Percentiles rank a stretch among this genome's conserved stretches.
Evolutionary conservation across 2,113 vertebrate species (phyloP).

Genomic region (Catharus minimus): DNA sequence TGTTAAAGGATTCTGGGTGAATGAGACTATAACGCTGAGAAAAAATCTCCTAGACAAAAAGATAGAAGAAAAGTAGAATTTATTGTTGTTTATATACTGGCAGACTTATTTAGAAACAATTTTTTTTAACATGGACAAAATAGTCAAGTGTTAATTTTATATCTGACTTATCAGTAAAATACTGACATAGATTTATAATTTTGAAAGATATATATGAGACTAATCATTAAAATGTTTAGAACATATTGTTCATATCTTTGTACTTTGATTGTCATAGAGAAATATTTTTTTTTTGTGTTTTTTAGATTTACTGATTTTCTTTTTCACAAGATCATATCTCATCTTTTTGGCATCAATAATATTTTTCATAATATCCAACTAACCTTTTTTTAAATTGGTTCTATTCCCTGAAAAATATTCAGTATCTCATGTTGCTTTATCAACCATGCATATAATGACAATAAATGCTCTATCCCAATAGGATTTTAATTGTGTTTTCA

Average conservation of each 20-base stretch:
- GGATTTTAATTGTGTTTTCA: background rate
- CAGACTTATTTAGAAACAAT: background rate
- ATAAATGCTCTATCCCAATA: background rate
- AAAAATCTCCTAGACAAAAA: background rate
- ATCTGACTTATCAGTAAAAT: background rate
- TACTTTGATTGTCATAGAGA: background rate
- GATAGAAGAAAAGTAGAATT: background rate
- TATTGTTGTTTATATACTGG: background rate
- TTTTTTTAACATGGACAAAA: background rate
- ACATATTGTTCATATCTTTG: background rate
- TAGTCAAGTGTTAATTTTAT: background rate
- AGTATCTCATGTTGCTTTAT: background rate
- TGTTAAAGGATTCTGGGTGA: background rate
- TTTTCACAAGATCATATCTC: background rate
- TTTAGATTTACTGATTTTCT: background rate
- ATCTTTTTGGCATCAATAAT: background rate
- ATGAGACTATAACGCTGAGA: background rate
- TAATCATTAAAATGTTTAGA: background rate
- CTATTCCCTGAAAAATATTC: background rate
- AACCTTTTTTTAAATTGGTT: background rate
- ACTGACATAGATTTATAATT: background rate
- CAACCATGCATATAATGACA: background rate
- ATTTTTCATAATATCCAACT: background rate
- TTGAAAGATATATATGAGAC: background rate
- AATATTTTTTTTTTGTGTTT: background rate